Evolutionary conservation across 2,113 vertebrate genomes (phyloP), one percentile per base, ranked within the genome.

Genomic region (Gymnogyps californianus): DNA sequence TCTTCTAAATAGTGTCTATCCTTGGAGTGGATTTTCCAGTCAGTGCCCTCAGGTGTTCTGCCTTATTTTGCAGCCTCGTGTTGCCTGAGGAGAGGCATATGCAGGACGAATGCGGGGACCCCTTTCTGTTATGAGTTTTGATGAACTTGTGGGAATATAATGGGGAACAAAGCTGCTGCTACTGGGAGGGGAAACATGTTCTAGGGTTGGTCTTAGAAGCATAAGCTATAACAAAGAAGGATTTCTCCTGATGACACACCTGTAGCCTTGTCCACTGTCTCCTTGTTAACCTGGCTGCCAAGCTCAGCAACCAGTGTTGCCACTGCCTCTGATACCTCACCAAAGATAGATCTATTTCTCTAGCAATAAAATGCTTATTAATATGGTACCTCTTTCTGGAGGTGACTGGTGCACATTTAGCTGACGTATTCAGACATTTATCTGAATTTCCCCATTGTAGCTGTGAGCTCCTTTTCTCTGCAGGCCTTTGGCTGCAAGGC

Each of bases 381-480:
- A 34, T 59, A 6, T 0, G 1, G 11, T 74, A 24, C 7, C 32
- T 54, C 32, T 87, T 77, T 74, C 69, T 82, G 18, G 40, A 62
- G 64, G 19, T 34, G 32, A 11, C 21, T 19, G 31, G 10, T 36
- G 16, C 13, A 4, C 0, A 0, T 64, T 80, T 61, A 64, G 29
- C 34, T 79, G 47, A 36, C 29, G 36, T 26, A 29, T 29, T 93
- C 2, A 3, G 40, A 9, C 1, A 3, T 69, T 76, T 77, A 7
- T 40, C 10, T 89, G 76, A 31, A 25, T 83, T 84, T 83, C 13
- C 5, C 3, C 5, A 0, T 29, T 34, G 47, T 47, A 87, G 46
- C 57, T 87, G 8, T 42, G 62, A 93, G 59, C 24, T 71, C n/a
- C 55, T 91, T 83, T 91, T n/a, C 25, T 87, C 61, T 78, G 42